phyloP scores from a whole-genome alignment of 2,888 invertebrate genomes.

The Cataglyphis livida region DNA sequence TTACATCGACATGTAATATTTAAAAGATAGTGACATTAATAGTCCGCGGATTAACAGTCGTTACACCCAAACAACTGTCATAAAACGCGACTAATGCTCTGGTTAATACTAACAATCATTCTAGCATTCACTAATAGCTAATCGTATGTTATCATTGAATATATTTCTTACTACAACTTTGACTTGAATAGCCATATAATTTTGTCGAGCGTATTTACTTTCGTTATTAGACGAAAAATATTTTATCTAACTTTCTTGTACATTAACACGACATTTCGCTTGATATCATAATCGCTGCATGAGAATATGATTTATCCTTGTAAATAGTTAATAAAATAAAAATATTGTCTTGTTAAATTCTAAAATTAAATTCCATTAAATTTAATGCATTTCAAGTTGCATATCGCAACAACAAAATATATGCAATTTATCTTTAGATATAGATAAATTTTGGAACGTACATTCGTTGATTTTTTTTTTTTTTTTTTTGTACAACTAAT shows the following conservation, averaged over 20 bases:
- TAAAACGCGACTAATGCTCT: constrained; percentile 37
- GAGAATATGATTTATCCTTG: neutral
- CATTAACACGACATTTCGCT: constrained; percentile 4
- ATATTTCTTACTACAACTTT: constrained; percentile 16
- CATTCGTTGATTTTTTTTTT: constrained; percentile 1
- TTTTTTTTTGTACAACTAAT: neutral
- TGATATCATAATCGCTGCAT: neutral
- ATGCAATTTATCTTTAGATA: neutral
- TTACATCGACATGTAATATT: constrained; percentile 9
- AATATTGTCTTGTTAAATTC: neutral
- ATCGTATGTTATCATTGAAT: constrained; percentile 30
- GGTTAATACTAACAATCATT: constrained; percentile 37
- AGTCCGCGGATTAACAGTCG: constrained; percentile 1
- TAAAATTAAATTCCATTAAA: neutral
- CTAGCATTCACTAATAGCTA: constrained; percentile 41
- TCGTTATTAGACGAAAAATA: constrained; percentile 32
- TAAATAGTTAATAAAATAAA: neutral
- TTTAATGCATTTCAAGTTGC: neutral
- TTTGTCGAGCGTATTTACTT: constrained; percentile 20
- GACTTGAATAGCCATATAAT: constrained; percentile 47
- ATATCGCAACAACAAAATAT: neutral
- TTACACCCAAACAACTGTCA: constrained; percentile 30
- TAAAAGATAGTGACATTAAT: constrained; percentile 32
- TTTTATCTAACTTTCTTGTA: constrained; percentile 1
- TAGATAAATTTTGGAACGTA: neutral